Base-by-base conservation (phyloP, 2,797 vertebrate genomes). In the Bradypodion ventrale region DNA sequence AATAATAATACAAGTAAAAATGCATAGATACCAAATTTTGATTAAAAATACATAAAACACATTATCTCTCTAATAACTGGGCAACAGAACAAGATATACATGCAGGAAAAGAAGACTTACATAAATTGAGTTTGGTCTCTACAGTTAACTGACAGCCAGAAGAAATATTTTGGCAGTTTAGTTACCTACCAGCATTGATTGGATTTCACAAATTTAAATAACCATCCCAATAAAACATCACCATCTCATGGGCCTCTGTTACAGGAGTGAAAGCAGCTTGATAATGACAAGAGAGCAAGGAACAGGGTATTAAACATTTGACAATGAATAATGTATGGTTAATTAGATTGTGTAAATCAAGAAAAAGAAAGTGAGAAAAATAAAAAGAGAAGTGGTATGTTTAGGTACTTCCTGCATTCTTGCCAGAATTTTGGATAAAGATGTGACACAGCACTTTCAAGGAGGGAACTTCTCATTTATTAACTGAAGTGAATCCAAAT, bases 401-500 rank as follows among this genome's bases (percentile, higher is more conserved):
- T 75, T 91, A 88, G 78, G 87, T 91, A 96, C 94, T 96, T 97
- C 95, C 95, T 96, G 94, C 93, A 91, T 86, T 81, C 88, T 89
- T 87, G 42, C 73, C 95, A 92, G 92, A 96, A 95, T 94, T 94
- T 92, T 93, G 87, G 93, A 92, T 92, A 93, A 93, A 93, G 85
- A 95, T 96, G 97, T 97, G 90, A 97, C 96, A 96, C 93, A 96
- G 97, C 96, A 97, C 95, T 96, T 97, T 94, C 91, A 91, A 80
- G 89, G 94, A 94, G 92, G 59, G 75, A 87, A 92, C 84, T 91
- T 95, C 84, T 89, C 92, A 69, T 16, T 75, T 86, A 80, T 80
- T 86, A 91, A 83, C 85, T 81, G 88, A 93, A 93, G 73, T 63
- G 77, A 91, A 89, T 82, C 46, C 37, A 27, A 88, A 27, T 49